Evolutionary conservation across 2,113 vertebrate species (phyloP).

Genomic region (Oreochromis aureus): DNA sequence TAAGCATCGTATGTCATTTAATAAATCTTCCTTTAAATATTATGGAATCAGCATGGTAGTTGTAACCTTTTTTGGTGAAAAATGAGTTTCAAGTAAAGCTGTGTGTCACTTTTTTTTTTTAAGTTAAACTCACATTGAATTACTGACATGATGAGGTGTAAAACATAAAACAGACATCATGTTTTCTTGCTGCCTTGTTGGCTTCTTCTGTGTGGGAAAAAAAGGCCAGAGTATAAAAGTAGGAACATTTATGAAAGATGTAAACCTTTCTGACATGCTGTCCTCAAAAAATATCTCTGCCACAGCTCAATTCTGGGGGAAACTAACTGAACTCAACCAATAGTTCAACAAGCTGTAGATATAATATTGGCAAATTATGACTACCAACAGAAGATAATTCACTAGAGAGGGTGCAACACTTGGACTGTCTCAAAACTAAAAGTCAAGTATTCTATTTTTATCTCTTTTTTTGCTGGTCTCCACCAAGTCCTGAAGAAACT

Average conservation of each 20-base stretch:
- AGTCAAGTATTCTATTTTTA: neutral
- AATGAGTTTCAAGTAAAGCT: neutral
- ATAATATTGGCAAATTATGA: neutral
- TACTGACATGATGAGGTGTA: neutral
- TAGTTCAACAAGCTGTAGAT: neutral
- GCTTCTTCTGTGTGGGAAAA: neutral
- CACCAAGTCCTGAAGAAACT: neutral
- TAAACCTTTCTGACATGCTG: neutral
- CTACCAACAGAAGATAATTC: neutral
- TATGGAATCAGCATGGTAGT: neutral
- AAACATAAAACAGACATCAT: slow-evolving; percentile 29
- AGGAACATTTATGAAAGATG: neutral
- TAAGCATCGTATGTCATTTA: neutral
- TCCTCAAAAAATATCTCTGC: neutral
- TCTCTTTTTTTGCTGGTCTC: neutral
- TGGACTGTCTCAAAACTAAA: neutral
- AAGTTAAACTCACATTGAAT: neutral
- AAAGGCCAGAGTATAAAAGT: neutral
- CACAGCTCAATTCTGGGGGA: neutral
- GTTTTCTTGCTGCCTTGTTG: neutral
- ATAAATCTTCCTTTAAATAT: neutral
- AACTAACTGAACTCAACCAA: neutral
- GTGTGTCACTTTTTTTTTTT: neutral
- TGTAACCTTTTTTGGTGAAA: neutral
- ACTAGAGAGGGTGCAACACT: neutral